A percentile compares a stretch with the other conserved stretches of the same genome.
Conservation (phyloP, 2,113 vertebrate genomes). For the Apodemus speciosus region DNA sequence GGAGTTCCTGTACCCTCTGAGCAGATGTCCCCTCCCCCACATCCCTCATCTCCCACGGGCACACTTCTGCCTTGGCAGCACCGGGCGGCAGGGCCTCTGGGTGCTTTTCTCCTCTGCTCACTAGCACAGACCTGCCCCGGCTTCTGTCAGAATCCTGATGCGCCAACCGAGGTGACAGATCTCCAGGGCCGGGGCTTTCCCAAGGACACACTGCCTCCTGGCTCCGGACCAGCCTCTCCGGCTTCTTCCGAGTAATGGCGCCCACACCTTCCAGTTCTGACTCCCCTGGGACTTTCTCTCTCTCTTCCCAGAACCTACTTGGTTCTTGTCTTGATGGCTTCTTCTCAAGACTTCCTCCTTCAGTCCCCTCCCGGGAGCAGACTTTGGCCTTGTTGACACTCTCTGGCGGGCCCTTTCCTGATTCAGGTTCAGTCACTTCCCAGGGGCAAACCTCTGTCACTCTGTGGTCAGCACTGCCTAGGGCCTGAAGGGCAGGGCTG, state of each 20-base stretch:
- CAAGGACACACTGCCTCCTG: conserved; percentile 59
- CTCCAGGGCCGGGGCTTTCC: background rate
- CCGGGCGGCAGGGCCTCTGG: background rate
- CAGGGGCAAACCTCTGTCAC: conserved; percentile 64
- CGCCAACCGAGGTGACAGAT: background rate
- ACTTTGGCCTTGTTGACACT: conserved; percentile 41
- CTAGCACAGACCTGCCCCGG: background rate
- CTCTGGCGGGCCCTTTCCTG: background rate
- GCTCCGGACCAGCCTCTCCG: conserved; percentile 67
- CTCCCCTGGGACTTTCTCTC: background rate
- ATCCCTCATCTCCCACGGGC: conserved; percentile 60
- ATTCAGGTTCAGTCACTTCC: background rate
- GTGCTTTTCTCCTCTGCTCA: conserved; percentile 63
- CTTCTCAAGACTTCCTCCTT: conserved; percentile 8
- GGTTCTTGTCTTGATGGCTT: background rate
- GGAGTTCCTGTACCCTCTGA: background rate
- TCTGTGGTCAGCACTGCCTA: background rate
- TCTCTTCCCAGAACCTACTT: background rate
- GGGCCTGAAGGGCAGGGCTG: background rate
- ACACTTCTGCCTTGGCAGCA: conserved; percentile 28
- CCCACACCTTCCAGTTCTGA: background rate
- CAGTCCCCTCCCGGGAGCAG: conserved; percentile 64
- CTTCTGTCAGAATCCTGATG: background rate
- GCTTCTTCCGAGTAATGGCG: conserved; percentile 21
- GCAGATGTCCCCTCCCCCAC: background rate